These are phyloP conservation scores for Aleiodes alternator DNA, from an alignment of 2,888 invertebrate genomes.

Conservation along the genomic window DNA sequence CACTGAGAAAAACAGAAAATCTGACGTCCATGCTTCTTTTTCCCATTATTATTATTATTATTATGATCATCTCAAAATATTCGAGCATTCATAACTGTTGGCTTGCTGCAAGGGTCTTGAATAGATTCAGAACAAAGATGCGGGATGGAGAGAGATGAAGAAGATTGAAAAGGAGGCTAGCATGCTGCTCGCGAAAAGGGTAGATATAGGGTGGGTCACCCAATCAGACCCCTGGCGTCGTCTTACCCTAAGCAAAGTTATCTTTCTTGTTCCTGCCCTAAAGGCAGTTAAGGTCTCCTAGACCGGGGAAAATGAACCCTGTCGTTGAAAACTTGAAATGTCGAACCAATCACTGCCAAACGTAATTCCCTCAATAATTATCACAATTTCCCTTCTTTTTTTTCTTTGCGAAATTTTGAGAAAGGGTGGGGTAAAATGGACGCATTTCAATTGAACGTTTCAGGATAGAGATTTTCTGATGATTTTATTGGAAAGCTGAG, in stretches of 20 bases:
- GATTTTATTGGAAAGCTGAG: too few species aligned
- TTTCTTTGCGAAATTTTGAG: too few species aligned
- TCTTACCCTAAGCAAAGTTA: slow-evolving; percentile 74
- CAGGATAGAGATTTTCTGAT: too few species aligned
- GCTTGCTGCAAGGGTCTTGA: slow-evolving; percentile 52
- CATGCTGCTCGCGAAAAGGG: slow-evolving; percentile 50
- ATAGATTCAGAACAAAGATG: slow-evolving; percentile 59
- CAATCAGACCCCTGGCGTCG: slow-evolving; percentile 74
- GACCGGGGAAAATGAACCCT: slow-evolving; percentile 35
- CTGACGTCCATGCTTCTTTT: too few species aligned
- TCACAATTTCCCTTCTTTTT: background rate
- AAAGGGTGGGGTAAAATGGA: too few species aligned
- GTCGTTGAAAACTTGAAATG: slow-evolving; percentile 8
- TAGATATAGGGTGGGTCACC: slow-evolving; percentile 67
- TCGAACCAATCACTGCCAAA: slow-evolving; percentile 26
- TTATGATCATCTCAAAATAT: background rate
- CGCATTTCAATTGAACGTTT: too few species aligned
- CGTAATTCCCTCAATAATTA: background rate
- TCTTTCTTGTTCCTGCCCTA: slow-evolving; percentile 72
- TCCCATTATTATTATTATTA: too few species aligned
- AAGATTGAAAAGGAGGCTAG: slow-evolving; percentile 52
- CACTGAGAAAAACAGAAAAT: background rate
- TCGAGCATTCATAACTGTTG: background rate
- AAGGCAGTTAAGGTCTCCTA: slow-evolving; percentile 52
- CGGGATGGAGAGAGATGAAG: slow-evolving; percentile 46